A percentile compares a stretch with the other conserved stretches of the same genome.
Evolutionary conservation across 2,113 vertebrate genomes (phyloP).

Genomic region (Mastomys coucha): DNA sequence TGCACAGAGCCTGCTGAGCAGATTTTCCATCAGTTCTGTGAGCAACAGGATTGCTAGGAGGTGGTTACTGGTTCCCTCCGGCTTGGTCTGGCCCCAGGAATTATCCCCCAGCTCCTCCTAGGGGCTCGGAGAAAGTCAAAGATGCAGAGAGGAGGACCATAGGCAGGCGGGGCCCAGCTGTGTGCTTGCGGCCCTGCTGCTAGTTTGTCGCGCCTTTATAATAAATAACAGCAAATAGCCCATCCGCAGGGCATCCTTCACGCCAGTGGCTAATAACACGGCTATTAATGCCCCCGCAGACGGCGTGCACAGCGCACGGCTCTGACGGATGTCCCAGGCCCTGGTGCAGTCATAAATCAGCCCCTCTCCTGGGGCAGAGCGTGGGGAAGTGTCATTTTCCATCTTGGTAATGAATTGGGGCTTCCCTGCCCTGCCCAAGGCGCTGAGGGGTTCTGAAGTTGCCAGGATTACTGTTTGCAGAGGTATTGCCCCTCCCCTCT

Average conservation of each 20-base stretch:
- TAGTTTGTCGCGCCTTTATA: conserved; percentile 66
- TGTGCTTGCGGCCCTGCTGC: background rate
- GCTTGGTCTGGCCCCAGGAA: background rate
- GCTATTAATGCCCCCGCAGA: conserved; percentile 83
- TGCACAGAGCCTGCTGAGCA: background rate
- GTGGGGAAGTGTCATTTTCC: conserved; percentile 68
- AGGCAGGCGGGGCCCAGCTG: background rate
- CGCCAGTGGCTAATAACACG: conserved; percentile 80
- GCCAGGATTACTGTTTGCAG: conserved; percentile 18
- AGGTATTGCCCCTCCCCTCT: background rate
- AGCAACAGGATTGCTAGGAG: background rate
- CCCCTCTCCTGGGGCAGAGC: conserved; percentile 63
- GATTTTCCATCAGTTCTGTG: background rate
- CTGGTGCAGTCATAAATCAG: conserved; percentile 76
- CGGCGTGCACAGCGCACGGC: background rate
- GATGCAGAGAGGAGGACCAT: background rate
- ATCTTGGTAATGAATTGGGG: conserved; percentile 81
- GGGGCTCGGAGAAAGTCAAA: background rate
- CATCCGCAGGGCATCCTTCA: conserved; percentile 80
- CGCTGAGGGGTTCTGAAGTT: background rate
- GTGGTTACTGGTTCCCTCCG: background rate
- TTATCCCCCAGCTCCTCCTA: background rate
- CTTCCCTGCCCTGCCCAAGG: conserved; percentile 71
- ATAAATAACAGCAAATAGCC: conserved; percentile 84
- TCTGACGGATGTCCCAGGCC: conserved; percentile 78